These are phyloP conservation scores for Carpatolechia fugitivella DNA, from an alignment of 2,888 invertebrate genomes.

Conservation along the genomic window DNA sequence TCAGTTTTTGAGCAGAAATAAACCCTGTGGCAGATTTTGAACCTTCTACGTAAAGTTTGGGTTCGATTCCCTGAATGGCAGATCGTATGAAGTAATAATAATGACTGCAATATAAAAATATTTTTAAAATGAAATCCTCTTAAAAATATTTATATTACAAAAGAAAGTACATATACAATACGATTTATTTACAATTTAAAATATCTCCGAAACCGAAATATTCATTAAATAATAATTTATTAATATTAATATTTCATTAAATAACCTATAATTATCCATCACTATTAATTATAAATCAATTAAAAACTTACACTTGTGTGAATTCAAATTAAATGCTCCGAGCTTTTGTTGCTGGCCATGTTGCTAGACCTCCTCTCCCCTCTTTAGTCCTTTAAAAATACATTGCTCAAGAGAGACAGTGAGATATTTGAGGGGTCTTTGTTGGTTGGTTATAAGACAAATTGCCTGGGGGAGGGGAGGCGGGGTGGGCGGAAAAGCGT, in stretches of 20 bases:
- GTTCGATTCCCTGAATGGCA: too few species aligned
- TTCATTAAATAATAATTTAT: too few species aligned
- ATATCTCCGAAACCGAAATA: too few species aligned
- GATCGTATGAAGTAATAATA: too few species aligned
- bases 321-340: conserved; percentile 42
- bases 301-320: conserved; percentile 51
- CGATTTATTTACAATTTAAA: too few species aligned
- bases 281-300: conserved; percentile 48
- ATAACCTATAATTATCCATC: conserved; percentile 12
- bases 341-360: conserved; percentile 28
- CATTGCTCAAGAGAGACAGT: conserved; percentile 20
- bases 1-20: too few species aligned
- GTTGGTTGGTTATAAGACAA: conserved; percentile 37
- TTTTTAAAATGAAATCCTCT: too few species aligned
- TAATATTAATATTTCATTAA: neutral
- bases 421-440: conserved; percentile 26
- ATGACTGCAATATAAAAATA: too few species aligned
- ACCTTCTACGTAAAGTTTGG: too few species aligned
- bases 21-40: too few species aligned
- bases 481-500: conserved; percentile 61
- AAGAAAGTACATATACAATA: too few species aligned
- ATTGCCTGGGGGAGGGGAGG: conserved; percentile 39
- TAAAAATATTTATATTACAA: too few species aligned
- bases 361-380: conserved; percentile 27
- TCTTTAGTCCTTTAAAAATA: conserved; percentile 12